A percentile compares a stretch with the other conserved stretches of the same genome.
Conservation (phyloP, 2,113 vertebrate species). For the Cheilinus undulatus region DNA sequence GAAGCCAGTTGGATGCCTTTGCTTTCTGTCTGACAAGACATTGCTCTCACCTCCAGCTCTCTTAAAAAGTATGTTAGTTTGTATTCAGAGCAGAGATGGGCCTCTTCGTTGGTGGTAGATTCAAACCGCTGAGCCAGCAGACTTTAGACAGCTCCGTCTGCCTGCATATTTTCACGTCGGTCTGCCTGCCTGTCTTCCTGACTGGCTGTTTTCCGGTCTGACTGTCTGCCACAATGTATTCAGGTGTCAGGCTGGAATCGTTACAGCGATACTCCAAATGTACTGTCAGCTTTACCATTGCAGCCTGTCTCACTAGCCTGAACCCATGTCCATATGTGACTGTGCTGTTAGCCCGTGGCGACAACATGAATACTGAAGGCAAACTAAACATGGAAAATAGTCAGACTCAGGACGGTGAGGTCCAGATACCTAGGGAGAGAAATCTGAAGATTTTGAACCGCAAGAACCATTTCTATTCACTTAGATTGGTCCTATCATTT, state of each 20-base stretch:
- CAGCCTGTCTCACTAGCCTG: slow-evolving; percentile 13
- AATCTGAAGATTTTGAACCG: neutral
- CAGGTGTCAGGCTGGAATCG: slow-evolving; percentile 27
- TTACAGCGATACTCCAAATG: slow-evolving; percentile 5
- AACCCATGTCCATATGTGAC: slow-evolving; percentile 1
- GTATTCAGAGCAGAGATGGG: slow-evolving; percentile 1
- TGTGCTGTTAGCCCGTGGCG: neutral
- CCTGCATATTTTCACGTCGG: slow-evolving; percentile 18
- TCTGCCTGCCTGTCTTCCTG: slow-evolving; percentile 10
- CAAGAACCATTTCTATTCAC: neutral
- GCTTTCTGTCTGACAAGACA: slow-evolving; percentile 15
- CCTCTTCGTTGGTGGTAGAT: slow-evolving; percentile 20
- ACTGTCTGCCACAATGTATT: slow-evolving; percentile 28
- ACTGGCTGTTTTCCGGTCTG: slow-evolving; percentile 7
- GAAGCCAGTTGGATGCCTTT: slow-evolving; percentile 6
- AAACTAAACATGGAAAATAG: neutral
- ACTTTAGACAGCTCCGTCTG: slow-evolving; percentile 13
- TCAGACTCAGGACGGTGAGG: neutral
- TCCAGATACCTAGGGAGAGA: neutral
- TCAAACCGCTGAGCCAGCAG: slow-evolving; percentile 41
- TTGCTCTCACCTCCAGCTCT: slow-evolving; percentile 43
- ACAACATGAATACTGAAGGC: neutral
- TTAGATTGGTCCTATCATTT: neutral
- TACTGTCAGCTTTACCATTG: slow-evolving; percentile 26
- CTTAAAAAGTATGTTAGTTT: neutral